phyloP scores from a whole-genome alignment of 2,113 vertebrate genomes.

The Colius striatus region DNA sequence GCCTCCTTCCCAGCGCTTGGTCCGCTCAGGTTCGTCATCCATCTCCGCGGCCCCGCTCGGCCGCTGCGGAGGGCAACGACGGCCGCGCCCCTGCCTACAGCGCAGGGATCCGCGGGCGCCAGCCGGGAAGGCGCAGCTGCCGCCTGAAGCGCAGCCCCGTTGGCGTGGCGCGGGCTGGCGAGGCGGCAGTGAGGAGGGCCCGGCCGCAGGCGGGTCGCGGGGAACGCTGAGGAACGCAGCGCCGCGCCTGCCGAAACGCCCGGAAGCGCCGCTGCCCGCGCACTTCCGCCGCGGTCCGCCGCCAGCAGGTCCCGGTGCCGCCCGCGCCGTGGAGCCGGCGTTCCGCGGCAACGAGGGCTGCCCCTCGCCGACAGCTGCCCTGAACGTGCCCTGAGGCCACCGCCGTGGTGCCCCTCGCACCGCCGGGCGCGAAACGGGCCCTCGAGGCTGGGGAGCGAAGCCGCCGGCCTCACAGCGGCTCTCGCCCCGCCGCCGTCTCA shows the following conservation, averaged over 20 bases:
- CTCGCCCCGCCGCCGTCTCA: no score
- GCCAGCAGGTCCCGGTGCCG: not conserved
- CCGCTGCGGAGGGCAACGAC: not conserved
- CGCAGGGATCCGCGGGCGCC: no score
- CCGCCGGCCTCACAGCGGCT: no score
- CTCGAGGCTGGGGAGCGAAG: no score
- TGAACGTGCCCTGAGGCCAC: no score
- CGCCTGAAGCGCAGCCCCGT: not conserved
- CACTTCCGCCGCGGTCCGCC: not conserved
- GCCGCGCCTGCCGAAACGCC: no score
- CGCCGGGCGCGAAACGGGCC: no score
- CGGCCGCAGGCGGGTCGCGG: no score
- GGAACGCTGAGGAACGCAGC: rapidly evolving
- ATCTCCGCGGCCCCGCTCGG: constrained; percentile 61
- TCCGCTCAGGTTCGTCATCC: constrained; percentile 94
- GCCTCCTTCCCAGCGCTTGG: constrained; percentile 98
- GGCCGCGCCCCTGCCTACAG: rapidly evolving
- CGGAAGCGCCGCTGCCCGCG: rapidly evolving
- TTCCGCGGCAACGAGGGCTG: constrained; percentile 27
- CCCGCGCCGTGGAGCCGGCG: not conserved
- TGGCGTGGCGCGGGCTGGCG: not conserved
- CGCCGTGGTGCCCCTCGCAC: no score
- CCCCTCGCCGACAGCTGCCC: no score
- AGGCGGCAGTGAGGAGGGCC: no score
- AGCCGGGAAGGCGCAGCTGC: not conserved